Evolutionary conservation across 1,140 invertebrate species (phyloP), one percentile per base, ranked within the genome.

Genomic region (Psilanteris sp.): DNA sequence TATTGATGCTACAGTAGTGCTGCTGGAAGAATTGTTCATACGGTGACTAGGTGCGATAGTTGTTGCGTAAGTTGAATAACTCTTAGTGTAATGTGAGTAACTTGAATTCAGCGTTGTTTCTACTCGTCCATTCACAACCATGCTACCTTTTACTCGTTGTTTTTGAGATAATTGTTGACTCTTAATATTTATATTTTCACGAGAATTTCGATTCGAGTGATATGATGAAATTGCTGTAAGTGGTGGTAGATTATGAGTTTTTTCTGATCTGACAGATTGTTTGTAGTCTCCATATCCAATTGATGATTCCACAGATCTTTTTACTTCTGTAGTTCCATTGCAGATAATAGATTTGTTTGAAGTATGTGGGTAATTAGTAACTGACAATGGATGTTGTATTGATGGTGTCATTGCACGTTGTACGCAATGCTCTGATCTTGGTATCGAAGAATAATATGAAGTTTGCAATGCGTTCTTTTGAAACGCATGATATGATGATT

Each of bases 231-330:
- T 78, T 0, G 87, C 83, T 3, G 86, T 88, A 13, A 90, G 90
- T 0, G 89, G 87, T 3, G 89, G 90, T 13, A 90, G 73, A 62
- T 90, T 90, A 81, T 91, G 90, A 34, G 88, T 89, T 5, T 85
- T 88, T 20, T 76, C 66, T 34, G 29, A 79, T 15, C 82, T 67
- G 34, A 79, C 67, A 0, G 62, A 20, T 18, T 70, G 52, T 24
- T 57, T 62, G 26, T 83, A 85, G 4, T 72, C 54, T 0, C 36
- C 48, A n/a, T 78, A 81, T 0, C 75, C n/a, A 1, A 57, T 46
- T 0, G 44, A 15, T 2, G 78, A 74, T 22, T 79, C 74, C 7
- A 34, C 18, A 10, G 15, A 72, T n/a, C 79, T 77, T 41, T 83
- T 87, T 0, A 68, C 5, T 8, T 85, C 83, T n/a, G 62, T 7